Conservation (phyloP, 2,113 vertebrate species). For the Passer domesticus region DNA sequence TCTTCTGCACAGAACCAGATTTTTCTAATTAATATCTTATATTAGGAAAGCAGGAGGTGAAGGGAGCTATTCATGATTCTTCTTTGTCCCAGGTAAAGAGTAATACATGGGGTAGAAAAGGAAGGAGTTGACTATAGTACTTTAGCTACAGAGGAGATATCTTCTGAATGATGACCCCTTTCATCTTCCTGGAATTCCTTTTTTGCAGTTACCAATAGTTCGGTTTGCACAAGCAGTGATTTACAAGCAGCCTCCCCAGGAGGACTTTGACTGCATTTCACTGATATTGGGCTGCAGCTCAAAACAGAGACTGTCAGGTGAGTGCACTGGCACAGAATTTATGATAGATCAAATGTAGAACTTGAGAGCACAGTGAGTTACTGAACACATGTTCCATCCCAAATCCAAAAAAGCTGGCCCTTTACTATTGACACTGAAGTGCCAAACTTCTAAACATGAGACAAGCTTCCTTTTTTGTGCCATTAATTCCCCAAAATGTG, state of each 20-base stretch:
- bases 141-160: not conserved
- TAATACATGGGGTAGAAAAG: not conserved
- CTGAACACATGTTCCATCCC: not conserved
- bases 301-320: not conserved
- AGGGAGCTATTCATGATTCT: not conserved
- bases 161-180: not conserved
- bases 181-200: not conserved
- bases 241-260: not conserved
- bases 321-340: not conserved
- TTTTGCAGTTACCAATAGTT: not conserved
- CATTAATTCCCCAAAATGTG: not conserved
- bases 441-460: not conserved
- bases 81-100: not conserved
- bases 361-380: not conserved
- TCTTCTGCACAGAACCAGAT: not conserved
- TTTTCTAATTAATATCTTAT: not conserved
- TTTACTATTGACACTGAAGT: not conserved
- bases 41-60: not conserved
- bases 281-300: not conserved
- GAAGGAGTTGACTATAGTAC: not conserved
- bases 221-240: not conserved
- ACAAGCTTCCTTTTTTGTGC: not conserved
- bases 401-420: not conserved
- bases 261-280: not conserved
- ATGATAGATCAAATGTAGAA: not conserved